Evolutionary conservation across 2,888 invertebrate genomes (phyloP), one percentile per base, ranked within the genome.

Genomic region (Alloplasta piceator): DNA sequence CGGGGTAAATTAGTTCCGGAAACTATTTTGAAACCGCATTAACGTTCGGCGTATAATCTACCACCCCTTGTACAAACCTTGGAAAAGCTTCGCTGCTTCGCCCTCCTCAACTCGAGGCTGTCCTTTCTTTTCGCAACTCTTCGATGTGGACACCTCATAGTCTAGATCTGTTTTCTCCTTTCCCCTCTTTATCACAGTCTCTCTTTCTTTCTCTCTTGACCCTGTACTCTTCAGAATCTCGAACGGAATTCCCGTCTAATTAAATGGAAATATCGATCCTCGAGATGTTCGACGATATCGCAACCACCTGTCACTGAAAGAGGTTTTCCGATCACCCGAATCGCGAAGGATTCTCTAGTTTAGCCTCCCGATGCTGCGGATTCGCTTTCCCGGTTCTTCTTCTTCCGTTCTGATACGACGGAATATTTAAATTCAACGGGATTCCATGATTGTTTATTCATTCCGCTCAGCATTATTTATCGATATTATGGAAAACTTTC

Each of bases 21-120:
- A 89, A 89, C 88, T 89, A 88, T 89, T 88, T 86, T 85, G 83
- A 85, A 88, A 86, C 88, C 85, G 85, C 84, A 86, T 87, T 86
- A 84, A 87, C 86, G 86, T 84, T 85, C 82, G 79, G 82, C 81
- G 85, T 83, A 85, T 85, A 85, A 85, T 85, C 83, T 74, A 78
- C 80, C 80, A 79, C 80, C 60, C 41, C 78, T 67, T 78, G 73
- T 67, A 78, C 74, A 73, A 81, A 68, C 80, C 73, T 50, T 79
- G 75, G 58, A 56, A 61, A 78, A 74, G 68, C 70, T 58, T 63
- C 55, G 39, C 55, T 46, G 16, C 50, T 43, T 55, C 7, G 9
- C 43, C 26, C 70, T 12, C 52, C 12, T 12, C 58, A 10, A 60
- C 63, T 43, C 26, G 9, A 55, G 14, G 7, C 71, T 26, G 73